A percentile compares a stretch with the other conserved stretches of the same genome.
phyloP scores from a whole-genome alignment of 2,888 invertebrate species.

The Nephrotoma appendiculata region DNA sequence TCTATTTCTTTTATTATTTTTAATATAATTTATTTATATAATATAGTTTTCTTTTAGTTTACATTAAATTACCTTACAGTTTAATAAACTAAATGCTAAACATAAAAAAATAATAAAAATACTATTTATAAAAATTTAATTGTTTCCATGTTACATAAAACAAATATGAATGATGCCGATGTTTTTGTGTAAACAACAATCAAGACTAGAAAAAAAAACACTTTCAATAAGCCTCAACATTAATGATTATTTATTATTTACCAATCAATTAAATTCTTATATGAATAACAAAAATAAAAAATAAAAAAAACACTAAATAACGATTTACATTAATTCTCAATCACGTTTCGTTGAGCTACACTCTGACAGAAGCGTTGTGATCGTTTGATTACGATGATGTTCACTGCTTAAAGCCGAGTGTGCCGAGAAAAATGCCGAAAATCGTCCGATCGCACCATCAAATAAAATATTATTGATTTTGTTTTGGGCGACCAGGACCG shows the following conservation, averaged over 20 bases:
- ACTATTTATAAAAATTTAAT: not conserved
- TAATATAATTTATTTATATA: not conserved
- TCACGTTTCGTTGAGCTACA: slow-evolving; percentile 2
- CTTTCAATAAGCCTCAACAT: not conserved
- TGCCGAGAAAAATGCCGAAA: not conserved
- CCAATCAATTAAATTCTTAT: not conserved
- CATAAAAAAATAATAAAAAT: not conserved
- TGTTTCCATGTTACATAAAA: not conserved
- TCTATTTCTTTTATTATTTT: not conserved
- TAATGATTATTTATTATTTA: not conserved
- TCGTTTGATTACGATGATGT: not conserved
- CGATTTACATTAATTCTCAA: not conserved
- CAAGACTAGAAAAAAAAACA: not conserved
- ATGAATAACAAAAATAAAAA: not conserved
- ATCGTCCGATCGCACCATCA: not conserved
- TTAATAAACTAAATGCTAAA: not conserved
- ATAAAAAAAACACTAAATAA: not conserved
- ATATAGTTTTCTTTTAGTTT: not conserved
- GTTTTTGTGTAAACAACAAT: not conserved
- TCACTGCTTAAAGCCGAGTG: not conserved
- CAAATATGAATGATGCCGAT: not conserved
- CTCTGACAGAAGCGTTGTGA: not conserved
- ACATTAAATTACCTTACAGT: not conserved
- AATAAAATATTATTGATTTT: slow-evolving; percentile 2
- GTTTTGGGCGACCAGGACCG: not conserved